phyloP scores from a whole-genome alignment of 2,797 vertebrate genomes.

The Paramormyrops hopkinsi region DNA sequence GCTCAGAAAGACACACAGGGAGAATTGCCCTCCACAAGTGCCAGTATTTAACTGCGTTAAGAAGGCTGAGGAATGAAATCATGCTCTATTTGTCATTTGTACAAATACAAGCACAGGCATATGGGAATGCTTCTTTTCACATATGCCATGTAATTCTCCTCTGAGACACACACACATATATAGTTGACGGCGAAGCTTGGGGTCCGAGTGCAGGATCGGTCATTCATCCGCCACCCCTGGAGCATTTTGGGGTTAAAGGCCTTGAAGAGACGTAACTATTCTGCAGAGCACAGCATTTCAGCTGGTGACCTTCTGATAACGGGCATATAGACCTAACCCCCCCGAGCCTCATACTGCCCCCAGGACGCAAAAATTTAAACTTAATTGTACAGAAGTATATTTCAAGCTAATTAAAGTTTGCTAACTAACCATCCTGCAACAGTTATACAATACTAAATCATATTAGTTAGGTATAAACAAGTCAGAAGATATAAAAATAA shows the following conservation, averaged over 20 bases:
- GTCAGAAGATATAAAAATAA: background rate
- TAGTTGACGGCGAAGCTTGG: background rate
- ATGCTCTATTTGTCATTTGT: background rate
- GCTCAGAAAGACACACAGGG: background rate
- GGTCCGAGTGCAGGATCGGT: background rate
- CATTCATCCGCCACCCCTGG: background rate
- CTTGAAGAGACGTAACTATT: background rate
- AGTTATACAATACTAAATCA: background rate
- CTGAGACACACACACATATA: background rate
- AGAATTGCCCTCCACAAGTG: background rate
- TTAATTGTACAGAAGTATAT: background rate
- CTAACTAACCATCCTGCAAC: background rate
- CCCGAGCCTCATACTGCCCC: background rate
- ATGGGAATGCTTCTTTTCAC: background rate
- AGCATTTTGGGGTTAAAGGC: background rate
- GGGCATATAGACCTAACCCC: background rate
- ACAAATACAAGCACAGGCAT: background rate
- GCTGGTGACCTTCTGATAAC: background rate
- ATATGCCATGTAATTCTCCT: background rate
- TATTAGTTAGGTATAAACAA: background rate
- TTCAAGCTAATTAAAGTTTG: background rate
- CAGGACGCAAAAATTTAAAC: background rate
- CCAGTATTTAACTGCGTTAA: background rate
- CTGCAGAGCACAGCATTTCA: background rate
- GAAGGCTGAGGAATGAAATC: background rate